Evolutionary conservation across 2,888 invertebrate species (phyloP), one percentile per base, ranked within the genome.

Genomic region (Caradrina clavipalpis): DNA sequence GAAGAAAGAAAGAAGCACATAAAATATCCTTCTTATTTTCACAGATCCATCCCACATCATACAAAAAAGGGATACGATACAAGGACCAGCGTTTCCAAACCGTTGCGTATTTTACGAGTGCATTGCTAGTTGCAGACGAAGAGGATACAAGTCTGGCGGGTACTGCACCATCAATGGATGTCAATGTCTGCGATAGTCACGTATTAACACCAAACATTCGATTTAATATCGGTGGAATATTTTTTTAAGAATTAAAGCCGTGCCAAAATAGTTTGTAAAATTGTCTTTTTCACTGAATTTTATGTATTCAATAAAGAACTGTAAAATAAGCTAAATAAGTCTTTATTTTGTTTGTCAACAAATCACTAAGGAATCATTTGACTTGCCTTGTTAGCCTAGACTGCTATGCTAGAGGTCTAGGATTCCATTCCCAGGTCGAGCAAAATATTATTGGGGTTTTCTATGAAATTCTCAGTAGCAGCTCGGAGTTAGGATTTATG

Each of bases 161-260:
- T 86, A 87, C 69, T 94, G 94, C 73, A 92, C 92, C 6, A 84
- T 94, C 31, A 92, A 83, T 68, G 93, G 94, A 73, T 94, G 94
- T 57, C 88, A 89, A 63, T 94, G 93, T 80, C 54, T 88, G n/a
- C 73, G 84, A 76, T 90, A 86, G 78, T 31, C n/a, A n/a, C 59
- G 35, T 21, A 11, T 56, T 21, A 39, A 54, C 17, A 17, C 2
- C 10, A 26, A 31, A 51, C 31, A 31, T 19, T 51, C 1, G 6
- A 26, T n/a, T 4, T 5, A 35, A 53, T n/a, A 15, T 21, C 13
- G 15, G 39, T 31, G 4, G 1, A 19, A 42, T 67, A 15, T 17
- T 61, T 22, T n/a, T n/a, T 26, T n/a, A 26, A 26, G 26, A 26
- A 26, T 26, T 5, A 50, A 17, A 66, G 8, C 3, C 6, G 21